Conservation (phyloP, 2,888 invertebrate genomes). For the Xestobium rufovillosum region DNA sequence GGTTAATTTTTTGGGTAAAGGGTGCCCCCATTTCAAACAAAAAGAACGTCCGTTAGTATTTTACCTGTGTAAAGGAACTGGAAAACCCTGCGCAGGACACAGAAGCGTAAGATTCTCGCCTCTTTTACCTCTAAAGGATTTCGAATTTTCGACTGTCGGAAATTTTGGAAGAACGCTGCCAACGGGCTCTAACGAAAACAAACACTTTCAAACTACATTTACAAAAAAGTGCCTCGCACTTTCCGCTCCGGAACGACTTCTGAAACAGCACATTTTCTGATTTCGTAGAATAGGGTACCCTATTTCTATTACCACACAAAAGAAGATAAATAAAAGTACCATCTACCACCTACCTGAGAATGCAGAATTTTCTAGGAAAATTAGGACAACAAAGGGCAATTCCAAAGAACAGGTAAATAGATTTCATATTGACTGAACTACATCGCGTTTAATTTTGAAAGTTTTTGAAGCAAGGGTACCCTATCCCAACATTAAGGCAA, state of each 20-base stretch:
- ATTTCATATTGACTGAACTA: too few relatives aligned
- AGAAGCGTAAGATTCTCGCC: constrained; percentile 42
- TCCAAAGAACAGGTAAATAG: too few relatives aligned
- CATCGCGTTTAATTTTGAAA: constrained; percentile 41
- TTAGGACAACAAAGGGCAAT: too few relatives aligned
- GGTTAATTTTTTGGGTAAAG: background rate
- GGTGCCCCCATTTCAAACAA: background rate
- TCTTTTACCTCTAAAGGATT: constrained; percentile 52
- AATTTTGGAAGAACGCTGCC: constrained; percentile 56
- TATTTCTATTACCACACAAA: too few relatives aligned
- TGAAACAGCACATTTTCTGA: too few relatives aligned
- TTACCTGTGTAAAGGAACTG: constrained; percentile 43
- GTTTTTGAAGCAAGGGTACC: constrained; percentile 72
- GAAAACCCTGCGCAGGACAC: constrained; percentile 54
- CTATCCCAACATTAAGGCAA: constrained; percentile 98
- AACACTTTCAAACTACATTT: constrained; percentile 17
- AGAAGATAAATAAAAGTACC: constrained; percentile 9
- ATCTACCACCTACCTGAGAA: too few relatives aligned
- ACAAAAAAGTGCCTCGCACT: too few relatives aligned
- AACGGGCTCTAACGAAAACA: constrained; percentile 46
- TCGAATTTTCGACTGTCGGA: constrained; percentile 44
- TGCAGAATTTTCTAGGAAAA: too few relatives aligned
- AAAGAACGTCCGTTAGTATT: too few relatives aligned
- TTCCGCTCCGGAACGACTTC: too few relatives aligned
- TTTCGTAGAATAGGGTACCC: too few relatives aligned